Percentiles rank a stretch among this genome's conserved stretches.
phyloP scores from a whole-genome alignment of 2,797 vertebrate genomes.

The Austrolebias charrua region DNA sequence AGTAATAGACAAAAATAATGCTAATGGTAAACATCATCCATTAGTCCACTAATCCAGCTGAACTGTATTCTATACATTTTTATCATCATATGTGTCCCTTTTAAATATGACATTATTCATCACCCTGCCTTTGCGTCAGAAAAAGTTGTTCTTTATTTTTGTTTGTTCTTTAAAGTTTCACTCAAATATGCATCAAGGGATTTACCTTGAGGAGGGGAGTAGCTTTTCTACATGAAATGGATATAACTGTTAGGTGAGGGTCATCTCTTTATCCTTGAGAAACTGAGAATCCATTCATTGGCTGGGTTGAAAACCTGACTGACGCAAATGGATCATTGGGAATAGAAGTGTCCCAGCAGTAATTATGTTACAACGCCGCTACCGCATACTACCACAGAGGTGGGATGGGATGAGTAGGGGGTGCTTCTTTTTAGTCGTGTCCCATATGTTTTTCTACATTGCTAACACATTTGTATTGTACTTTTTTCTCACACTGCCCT shows the following conservation, averaged over 20 bases:
- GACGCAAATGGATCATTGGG: conserved; percentile 86
- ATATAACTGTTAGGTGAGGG: conserved; percentile 82
- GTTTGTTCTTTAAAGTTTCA: conserved; percentile 69
- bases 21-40: neutral
- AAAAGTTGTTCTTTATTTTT: conserved; percentile 54
- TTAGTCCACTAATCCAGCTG: conserved; percentile 22
- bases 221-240: conserved; percentile 79
- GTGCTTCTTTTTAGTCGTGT: conserved; percentile 76
- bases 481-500: conserved; percentile 5
- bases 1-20: neutral
- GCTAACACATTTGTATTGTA: conserved; percentile 65
- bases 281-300: conserved; percentile 85
- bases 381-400: conserved; percentile 78
- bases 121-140: conserved; percentile 43
- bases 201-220: conserved; percentile 73
- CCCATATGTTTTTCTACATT: conserved; percentile 67
- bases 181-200: conserved; percentile 66
- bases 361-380: conserved; percentile 85
- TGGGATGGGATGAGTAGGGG: conserved; percentile 69
- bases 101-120: conserved; percentile 69
- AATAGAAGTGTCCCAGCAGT: conserved; percentile 87
- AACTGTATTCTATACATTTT: conserved; percentile 26
- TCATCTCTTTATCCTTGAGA: conserved; percentile 88
- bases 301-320: conserved; percentile 82
- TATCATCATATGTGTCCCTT: conserved; percentile 41